Base-by-base conservation (phyloP, 2,113 vertebrate species). In the Melanocharis versteri region DNA sequence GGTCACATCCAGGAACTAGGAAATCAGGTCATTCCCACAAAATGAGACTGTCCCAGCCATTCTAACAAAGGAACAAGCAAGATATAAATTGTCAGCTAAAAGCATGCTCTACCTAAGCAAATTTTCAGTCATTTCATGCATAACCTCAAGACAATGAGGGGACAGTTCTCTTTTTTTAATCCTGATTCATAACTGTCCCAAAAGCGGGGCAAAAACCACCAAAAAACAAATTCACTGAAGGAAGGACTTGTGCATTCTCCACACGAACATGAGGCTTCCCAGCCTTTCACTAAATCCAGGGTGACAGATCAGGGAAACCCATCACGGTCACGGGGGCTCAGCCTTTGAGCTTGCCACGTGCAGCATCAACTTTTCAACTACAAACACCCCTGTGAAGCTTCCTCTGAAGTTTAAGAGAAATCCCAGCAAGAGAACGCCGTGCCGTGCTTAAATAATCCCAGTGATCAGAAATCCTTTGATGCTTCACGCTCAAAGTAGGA, bases 401-500 rank as follows among this genome's bases (percentile, higher is more conserved):
- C 64, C 42, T 61, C 64, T 61, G 40, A 91, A 81, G 77, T 27
- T 45, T 9, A 31, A 65, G 24, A 61, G 19, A 44, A 76, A 51
- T 13, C 81, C 72, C 77, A 86, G 80, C 40, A 35, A 72, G 62
- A 50, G 47, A 85, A 88, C 23, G 3, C 42, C 3, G 39, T 58
- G 27, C 71, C 30, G 6, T 9, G 54, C 44, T 35, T 47, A 56
- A 93, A 91, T 68, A 86, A 81, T 57, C 72, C 77, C 42, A 44
- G 28, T 3, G 31, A 80, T 69, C 50, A 89, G 60, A 87, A 93
- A 77, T 14, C 79, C 66, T 89, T 94, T 90, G 83, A 93, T 92
- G 66, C 11, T 79, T 23, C 47, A 51, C 4, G 47, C 66, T 81
- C 17, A 4, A 4, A 69, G 62, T 10, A 47, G 64, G 27, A 86